phyloP scores from a whole-genome alignment of 2,113 vertebrate genomes.

The Chascanopsetta lugubris region DNA sequence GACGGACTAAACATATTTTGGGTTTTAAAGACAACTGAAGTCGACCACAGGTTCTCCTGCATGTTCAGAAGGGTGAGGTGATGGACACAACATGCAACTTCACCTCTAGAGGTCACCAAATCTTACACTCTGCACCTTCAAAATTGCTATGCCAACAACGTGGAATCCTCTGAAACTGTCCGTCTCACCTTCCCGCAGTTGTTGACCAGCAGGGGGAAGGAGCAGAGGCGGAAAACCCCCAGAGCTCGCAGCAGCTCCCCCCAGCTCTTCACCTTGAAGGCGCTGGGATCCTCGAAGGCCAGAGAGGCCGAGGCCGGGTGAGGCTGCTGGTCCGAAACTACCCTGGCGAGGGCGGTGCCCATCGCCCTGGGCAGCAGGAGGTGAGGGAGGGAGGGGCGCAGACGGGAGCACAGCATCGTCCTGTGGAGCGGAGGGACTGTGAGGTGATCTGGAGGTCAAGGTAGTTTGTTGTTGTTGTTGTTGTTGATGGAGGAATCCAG shows the following conservation, averaged over 20 bases:
- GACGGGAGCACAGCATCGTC: conserved; percentile 54
- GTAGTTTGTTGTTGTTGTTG: no score
- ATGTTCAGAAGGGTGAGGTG: no score
- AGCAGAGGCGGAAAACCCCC: conserved; percentile 80
- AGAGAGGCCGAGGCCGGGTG: conserved; percentile 21
- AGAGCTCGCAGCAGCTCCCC: conserved; percentile 81
- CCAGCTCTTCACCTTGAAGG: conserved; percentile 80
- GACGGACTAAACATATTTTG: no score
- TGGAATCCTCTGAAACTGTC: neutral
- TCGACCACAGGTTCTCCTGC: no score
- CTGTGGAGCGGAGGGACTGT: no score
- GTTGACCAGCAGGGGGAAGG: conserved; percentile 80
- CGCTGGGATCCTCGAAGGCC: conserved; percentile 79
- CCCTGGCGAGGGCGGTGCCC: conserved; percentile 36
- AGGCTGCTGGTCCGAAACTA: neutral
- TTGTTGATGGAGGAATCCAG: no score
- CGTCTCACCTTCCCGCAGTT: conserved; percentile 80
- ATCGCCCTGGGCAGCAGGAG: conserved; percentile 47
- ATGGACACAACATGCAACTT: no score
- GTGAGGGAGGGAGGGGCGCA: conserved; percentile 39
- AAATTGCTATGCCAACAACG: neutral
- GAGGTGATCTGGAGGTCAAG: no score
- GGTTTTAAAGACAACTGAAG: no score
- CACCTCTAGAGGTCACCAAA: no score
- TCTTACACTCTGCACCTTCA: no score